Evolutionary conservation across 2,113 vertebrate genomes (phyloP).

Genomic region (Camelus bactrianus): DNA sequence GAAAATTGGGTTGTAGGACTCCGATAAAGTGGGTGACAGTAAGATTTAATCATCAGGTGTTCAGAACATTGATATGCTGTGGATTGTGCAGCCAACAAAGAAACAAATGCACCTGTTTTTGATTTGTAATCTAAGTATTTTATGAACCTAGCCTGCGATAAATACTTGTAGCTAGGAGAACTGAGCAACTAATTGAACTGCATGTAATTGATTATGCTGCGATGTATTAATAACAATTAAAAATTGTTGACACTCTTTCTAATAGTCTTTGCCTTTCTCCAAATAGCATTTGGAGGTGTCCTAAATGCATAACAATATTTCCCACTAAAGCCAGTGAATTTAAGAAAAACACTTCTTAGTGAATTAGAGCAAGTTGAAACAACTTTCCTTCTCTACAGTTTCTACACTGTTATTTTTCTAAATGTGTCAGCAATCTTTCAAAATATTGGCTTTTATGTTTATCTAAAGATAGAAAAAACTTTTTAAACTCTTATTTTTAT

Average conservation of each 20-base stretch:
- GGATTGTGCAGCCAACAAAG: not conserved
- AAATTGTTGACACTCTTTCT: not conserved
- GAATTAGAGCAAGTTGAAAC: not conserved
- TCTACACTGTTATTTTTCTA: not conserved
- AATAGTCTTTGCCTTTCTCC: not conserved
- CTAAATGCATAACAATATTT: not conserved
- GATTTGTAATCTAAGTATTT: not conserved
- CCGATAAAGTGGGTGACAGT: not conserved
- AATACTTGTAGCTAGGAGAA: not conserved
- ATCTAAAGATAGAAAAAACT: conserved; percentile 13
- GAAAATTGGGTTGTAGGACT: not conserved
- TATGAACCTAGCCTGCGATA: not conserved
- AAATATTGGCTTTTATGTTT: conserved; percentile 43
- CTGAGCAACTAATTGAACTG: not conserved
- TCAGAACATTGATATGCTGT: not conserved
- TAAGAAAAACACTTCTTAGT: not conserved
- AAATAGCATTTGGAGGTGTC: not conserved
- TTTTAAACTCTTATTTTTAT: conserved; percentile 49
- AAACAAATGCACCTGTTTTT: not conserved
- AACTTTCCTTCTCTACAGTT: not conserved
- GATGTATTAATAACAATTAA: not conserved
- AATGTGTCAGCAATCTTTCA: conserved; percentile 26
- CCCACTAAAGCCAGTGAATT: not conserved
- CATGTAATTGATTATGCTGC: not conserved
- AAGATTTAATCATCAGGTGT: not conserved